phyloP scores from a whole-genome alignment of 1,140 invertebrate genomes.

The Macrobrachium nipponense region DNA sequence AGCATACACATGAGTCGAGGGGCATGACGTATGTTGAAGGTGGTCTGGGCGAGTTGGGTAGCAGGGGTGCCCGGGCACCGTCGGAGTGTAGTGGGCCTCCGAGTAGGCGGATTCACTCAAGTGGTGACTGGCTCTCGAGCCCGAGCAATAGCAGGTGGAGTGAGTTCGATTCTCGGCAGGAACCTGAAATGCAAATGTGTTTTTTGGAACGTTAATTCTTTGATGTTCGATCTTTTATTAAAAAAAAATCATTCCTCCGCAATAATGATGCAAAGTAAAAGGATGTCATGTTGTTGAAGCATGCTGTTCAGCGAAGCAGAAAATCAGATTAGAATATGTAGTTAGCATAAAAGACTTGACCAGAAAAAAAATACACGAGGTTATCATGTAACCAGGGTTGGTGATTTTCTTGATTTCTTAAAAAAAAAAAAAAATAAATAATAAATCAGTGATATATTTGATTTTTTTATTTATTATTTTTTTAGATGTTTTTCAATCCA shows the following conservation, averaged over 20 bases:
- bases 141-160: slow-evolving; percentile 13
- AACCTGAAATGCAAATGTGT: not conserved
- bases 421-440: too few relatives aligned
- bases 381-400: too few relatives aligned
- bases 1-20: slow-evolving; percentile 43
- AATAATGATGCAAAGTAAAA: not conserved
- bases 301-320: too few relatives aligned
- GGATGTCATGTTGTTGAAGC: too few relatives aligned
- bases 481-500: too few relatives aligned
- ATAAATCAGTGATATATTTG: too few relatives aligned
- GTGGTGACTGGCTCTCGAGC: not conserved
- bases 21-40: slow-evolving; percentile 13
- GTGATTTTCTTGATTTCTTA: too few relatives aligned
- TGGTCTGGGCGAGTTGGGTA: slow-evolving; percentile 33
- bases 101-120: slow-evolving; percentile 35
- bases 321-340: too few relatives aligned
- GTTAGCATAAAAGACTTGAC: too few relatives aligned
- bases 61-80: slow-evolving; percentile 36
- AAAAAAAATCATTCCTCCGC: not conserved
- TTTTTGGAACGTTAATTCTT: not conserved
- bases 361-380: too few relatives aligned
- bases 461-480: too few relatives aligned
- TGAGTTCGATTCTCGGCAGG: not conserved
- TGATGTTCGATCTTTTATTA: not conserved
- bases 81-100: slow-evolving; percentile 54